Evolutionary conservation across 2,888 invertebrate genomes (phyloP).

Genomic region (Eupithecia inturbata): DNA sequence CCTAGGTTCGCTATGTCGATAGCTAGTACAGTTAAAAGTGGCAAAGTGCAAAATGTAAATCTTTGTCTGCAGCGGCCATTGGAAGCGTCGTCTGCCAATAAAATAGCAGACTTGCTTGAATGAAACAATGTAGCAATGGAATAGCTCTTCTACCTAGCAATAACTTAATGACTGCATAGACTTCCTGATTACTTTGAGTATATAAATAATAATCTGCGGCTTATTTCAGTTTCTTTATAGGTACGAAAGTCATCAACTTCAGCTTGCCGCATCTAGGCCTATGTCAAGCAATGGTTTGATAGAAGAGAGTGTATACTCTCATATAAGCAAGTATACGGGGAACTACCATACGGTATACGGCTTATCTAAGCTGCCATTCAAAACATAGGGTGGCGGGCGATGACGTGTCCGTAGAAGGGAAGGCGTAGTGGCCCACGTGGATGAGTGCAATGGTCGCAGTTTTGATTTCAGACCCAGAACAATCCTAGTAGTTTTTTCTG

Average conservation of each 20-base stretch:
- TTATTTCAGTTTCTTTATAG: background rate
- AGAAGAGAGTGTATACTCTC: too few relatives aligned
- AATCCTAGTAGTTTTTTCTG: too few relatives aligned
- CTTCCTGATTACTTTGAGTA: background rate
- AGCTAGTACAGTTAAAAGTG: background rate
- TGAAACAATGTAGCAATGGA: background rate
- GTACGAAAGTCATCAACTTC: background rate
- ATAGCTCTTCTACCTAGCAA: background rate
- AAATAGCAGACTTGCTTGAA: constrained; percentile 15
- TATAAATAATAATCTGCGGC: background rate
- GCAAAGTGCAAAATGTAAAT: constrained; percentile 26
- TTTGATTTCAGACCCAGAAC: too few relatives aligned
- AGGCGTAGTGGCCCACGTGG: too few relatives aligned
- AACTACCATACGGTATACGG: too few relatives aligned
- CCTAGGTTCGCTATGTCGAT: background rate
- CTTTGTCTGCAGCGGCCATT: constrained; percentile 18
- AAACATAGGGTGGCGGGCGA: too few relatives aligned
- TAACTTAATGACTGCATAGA: background rate
- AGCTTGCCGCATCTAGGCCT: background rate
- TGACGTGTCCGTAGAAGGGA: too few relatives aligned
- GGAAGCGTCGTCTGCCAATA: constrained; percentile 12
- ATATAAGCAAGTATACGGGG: too few relatives aligned
- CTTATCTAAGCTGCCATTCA: too few relatives aligned
- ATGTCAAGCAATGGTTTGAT: too few relatives aligned
- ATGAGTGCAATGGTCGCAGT: too few relatives aligned